Percentiles rank a stretch among this genome's conserved stretches.
These are phyloP conservation scores for Pholis gunnellus DNA, from an alignment of 2,113 vertebrate genomes.

Conservation along the genomic window DNA sequence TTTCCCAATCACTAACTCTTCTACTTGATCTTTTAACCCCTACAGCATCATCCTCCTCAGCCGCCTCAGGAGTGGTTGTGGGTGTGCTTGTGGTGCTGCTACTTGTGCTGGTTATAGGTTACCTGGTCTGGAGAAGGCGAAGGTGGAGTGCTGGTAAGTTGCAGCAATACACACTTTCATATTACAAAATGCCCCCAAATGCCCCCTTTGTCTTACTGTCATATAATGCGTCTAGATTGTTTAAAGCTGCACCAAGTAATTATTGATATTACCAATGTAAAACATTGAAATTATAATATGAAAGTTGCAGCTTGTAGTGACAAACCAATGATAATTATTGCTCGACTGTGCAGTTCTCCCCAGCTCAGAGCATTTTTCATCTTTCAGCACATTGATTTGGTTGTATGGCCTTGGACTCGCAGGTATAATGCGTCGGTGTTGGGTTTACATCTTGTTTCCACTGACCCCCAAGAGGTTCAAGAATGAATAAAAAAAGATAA, in stretches of 20 bases:
- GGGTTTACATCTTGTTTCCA: too few relatives aligned
- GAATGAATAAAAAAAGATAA: too few relatives aligned
- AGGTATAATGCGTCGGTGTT: too few relatives aligned
- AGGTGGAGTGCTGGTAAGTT: constrained; percentile 52
- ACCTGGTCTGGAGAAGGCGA: constrained; percentile 68
- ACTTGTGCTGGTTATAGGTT: constrained; percentile 34
- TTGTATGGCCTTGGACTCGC: too few relatives aligned
- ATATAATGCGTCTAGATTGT: not conserved
- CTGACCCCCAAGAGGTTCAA: too few relatives aligned
- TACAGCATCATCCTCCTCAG: constrained; percentile 49
- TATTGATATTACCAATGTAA: not conserved
- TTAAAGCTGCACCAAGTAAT: not conserved
- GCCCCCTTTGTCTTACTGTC: not conserved
- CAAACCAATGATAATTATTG: not conserved
- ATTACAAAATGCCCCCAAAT: not conserved
- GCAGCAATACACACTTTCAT: not conserved
- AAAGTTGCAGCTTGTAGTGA: not conserved
- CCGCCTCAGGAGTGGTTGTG: constrained; percentile 38
- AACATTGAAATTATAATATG: not conserved
- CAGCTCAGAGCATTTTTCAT: too few relatives aligned
- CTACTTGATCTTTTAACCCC: not conserved
- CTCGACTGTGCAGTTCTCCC: too few relatives aligned
- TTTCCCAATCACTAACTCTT: not conserved
- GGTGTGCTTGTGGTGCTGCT: constrained; percentile 56
- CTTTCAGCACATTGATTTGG: too few relatives aligned